Conservation (phyloP, 2,797 vertebrate species). For the Decapterus maruadsi region DNA sequence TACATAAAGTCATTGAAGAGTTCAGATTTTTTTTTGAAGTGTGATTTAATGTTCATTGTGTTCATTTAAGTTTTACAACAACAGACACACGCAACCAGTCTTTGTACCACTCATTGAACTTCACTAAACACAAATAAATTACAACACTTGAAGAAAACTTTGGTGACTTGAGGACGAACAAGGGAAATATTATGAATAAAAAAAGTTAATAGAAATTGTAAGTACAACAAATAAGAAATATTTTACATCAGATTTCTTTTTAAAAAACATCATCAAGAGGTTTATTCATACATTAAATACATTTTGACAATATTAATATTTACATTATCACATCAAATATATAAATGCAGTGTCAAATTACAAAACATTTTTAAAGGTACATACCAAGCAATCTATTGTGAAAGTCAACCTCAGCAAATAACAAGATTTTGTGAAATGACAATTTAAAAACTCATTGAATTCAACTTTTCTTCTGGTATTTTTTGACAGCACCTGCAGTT, state of each 20-base stretch:
- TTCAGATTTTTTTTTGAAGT: no score
- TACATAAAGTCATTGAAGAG: no score
- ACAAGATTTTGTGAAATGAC: neutral
- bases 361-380: neutral
- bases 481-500: neutral
- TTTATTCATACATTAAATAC: neutral
- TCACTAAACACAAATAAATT: neutral
- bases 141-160: neutral
- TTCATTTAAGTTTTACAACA: neutral
- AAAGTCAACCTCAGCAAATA: neutral
- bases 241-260: neutral
- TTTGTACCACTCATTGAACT: neutral
- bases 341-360: neutral
- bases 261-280: neutral
- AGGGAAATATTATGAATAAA: neutral
- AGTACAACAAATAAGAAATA: neutral
- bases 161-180: no score
- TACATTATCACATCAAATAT: slow-evolving; percentile 12
- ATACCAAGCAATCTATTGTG: neutral
- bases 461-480: neutral
- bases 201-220: neutral
- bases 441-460: neutral
- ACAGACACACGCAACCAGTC: neutral
- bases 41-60: no score
- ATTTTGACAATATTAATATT: neutral